phyloP scores from a whole-genome alignment of 2,113 vertebrate genomes.

The Probosciger aterrimus region DNA sequence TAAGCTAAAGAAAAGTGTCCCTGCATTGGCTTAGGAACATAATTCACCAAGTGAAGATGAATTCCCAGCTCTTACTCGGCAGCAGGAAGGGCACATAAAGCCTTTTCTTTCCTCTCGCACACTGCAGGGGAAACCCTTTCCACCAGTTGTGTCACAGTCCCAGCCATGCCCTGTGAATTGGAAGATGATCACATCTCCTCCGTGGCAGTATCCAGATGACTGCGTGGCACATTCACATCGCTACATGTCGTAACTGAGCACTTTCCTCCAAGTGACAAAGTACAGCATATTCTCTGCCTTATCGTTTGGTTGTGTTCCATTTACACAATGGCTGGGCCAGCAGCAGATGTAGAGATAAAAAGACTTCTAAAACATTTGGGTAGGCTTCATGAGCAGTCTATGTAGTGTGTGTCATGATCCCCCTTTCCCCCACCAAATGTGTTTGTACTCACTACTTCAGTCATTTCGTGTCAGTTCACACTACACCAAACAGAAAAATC shows the following conservation, averaged over 20 bases:
- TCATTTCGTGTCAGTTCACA: not conserved
- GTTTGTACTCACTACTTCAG: not conserved
- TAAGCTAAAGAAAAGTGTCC: not conserved
- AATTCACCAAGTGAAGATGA: not conserved
- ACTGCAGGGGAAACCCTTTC: not conserved
- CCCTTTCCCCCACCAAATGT: not conserved
- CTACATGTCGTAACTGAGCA: not conserved
- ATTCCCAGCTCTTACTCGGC: not conserved
- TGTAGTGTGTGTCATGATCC: not conserved
- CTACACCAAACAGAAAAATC: not conserved
- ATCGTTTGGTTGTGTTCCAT: not conserved
- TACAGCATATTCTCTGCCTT: not conserved
- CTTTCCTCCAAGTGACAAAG: not conserved
- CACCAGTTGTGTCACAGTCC: not conserved
- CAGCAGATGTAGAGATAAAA: not conserved
- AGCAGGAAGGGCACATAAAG: not conserved
- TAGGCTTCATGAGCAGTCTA: not conserved
- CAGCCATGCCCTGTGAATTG: accelerated
- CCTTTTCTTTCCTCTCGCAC: not conserved
- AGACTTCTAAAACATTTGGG: not conserved
- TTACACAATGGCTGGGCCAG: not conserved
- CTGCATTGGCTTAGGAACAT: not conserved
- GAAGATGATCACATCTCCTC: not conserved
- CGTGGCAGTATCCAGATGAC: accelerated
- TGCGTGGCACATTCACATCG: accelerated